Evolutionary conservation across 2,113 vertebrate species (phyloP).

Genomic region (Tragulus kanchil): DNA sequence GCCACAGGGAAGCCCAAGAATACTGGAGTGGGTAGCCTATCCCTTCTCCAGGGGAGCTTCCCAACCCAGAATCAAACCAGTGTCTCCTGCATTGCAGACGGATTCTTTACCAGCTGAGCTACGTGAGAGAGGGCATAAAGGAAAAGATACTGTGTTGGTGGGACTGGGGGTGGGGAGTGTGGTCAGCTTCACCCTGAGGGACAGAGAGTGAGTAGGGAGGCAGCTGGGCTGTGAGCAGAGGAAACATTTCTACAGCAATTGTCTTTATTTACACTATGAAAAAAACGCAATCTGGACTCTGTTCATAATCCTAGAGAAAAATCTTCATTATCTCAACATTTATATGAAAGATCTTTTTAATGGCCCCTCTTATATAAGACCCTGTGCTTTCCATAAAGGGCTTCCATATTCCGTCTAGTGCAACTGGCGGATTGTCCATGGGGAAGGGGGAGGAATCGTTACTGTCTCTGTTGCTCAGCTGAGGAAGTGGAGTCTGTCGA

Average conservation of each 20-base stretch:
- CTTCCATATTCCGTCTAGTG: neutral
- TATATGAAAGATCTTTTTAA: neutral
- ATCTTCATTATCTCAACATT: slow-evolving; percentile 24
- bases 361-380: neutral
- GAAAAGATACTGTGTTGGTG: neutral
- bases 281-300: neutral
- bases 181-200: neutral
- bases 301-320: neutral
- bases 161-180: neutral
- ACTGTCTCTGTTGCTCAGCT: neutral
- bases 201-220: neutral
- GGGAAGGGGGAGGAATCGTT: neutral
- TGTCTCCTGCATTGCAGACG: too few species aligned
- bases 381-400: neutral
- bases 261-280: neutral
- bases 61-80: too few species aligned
- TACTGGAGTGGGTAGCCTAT: too few species aligned
- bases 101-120: too few species aligned
- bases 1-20: too few species aligned
- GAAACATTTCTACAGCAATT: rapidly evolving
- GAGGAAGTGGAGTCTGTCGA: neutral
- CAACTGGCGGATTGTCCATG: neutral
- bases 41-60: too few species aligned
- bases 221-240: neutral
- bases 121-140: neutral